These are phyloP conservation scores for Monomorium pharaonis DNA, from an alignment of 1,140 invertebrate genomes.

Conservation along the genomic window DNA sequence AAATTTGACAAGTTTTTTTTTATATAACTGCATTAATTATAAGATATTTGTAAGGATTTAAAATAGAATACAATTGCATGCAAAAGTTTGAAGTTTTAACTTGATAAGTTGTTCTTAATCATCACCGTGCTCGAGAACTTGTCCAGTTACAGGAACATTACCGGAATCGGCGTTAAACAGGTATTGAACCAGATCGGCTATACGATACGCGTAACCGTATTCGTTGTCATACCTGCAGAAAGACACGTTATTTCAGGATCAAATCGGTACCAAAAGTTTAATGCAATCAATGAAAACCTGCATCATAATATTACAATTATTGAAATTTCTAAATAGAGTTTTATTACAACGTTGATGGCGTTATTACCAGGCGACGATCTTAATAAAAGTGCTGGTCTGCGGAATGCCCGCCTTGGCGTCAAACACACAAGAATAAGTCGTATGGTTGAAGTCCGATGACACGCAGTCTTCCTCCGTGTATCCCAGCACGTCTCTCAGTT, in stretches of 20 bases:
- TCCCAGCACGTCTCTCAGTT: conserved; percentile 87
- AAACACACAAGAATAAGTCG: conserved; percentile 88
- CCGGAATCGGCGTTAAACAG: conserved; percentile 79
- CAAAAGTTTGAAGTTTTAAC: background rate
- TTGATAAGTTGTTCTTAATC: conserved; percentile 6
- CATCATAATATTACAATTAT: background rate
- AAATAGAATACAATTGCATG: background rate
- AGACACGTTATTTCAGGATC: background rate
- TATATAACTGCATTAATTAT: background rate
- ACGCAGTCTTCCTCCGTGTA: conserved; percentile 91
- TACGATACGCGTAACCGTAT: conserved; percentile 89
- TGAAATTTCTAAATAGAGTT: background rate
- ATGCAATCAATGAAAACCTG: background rate
- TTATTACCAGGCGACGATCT: conserved; percentile 88
- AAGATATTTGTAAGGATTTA: background rate
- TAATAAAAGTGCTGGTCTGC: conserved; percentile 87
- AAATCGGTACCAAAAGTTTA: background rate
- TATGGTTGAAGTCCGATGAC: conserved; percentile 89
- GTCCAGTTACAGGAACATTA: conserved; percentile 22
- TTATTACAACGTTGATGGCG: background rate
- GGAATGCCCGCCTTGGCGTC: conserved; percentile 90
- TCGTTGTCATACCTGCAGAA: conserved; percentile 89
- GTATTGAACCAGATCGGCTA: conserved; percentile 88
- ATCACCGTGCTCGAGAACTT: conserved; percentile 31
- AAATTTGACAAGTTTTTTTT: background rate